Conservation (phyloP, 2,113 vertebrate species). For the Pipa parva region DNA sequence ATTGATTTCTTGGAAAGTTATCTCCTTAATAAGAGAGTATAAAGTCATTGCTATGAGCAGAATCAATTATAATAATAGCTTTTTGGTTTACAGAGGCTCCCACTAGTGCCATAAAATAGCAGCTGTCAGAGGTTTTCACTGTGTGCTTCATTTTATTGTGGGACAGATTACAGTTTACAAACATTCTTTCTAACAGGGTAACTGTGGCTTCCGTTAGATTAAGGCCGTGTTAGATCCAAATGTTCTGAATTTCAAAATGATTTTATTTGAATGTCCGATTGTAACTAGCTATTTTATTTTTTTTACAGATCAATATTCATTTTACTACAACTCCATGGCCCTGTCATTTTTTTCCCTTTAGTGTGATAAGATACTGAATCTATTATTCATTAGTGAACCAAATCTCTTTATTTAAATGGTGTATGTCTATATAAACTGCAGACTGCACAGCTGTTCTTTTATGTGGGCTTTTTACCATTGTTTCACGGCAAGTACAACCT, state of each 20-base stretch:
- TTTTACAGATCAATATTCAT: background rate
- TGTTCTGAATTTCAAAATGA: no score
- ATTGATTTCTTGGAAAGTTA: constrained; percentile 37
- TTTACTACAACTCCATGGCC: no score
- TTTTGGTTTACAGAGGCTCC: constrained; percentile 27
- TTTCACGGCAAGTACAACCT: no score
- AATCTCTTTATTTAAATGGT: no score
- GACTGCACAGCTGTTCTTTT: no score
- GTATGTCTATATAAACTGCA: no score
- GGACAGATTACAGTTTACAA: background rate
- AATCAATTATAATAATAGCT: constrained; percentile 42
- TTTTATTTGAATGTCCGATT: background rate
- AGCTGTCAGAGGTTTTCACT: constrained; percentile 19
- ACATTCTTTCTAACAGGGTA: constrained; percentile 10
- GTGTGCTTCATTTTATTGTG: constrained; percentile 14
- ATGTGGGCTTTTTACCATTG: no score
- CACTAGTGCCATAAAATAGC: constrained; percentile 32
- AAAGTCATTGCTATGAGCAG: constrained; percentile 24
- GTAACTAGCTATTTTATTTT: background rate
- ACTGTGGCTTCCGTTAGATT: background rate
- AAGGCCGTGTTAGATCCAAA: background rate
- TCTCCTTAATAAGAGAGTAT: constrained; percentile 34
- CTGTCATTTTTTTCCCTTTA: no score
- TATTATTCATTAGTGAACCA: no score
- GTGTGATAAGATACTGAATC: no score